Percentiles rank a stretch among this genome's conserved stretches.
Conservation (phyloP, 1,140 invertebrate genomes). For the Aphis gossypii region DNA sequence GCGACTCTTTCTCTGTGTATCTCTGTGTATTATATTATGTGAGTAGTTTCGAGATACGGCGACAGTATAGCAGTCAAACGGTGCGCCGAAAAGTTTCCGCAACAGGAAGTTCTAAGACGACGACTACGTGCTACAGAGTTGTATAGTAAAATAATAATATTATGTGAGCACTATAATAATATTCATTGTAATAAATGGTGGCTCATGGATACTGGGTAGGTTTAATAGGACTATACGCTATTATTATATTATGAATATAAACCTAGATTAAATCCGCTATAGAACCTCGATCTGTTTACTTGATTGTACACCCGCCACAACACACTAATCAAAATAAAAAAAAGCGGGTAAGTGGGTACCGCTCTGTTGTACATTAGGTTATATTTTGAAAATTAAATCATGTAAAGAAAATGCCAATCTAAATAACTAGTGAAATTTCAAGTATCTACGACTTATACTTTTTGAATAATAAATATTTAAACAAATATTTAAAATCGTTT, state of each 20-base stretch:
- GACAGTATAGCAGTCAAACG: neutral
- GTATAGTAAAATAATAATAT: neutral
- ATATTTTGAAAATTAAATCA: too few species aligned
- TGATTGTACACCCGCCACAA: neutral
- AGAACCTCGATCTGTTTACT: too few species aligned
- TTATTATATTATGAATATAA: neutral
- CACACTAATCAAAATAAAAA: too few species aligned
- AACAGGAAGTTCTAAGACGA: neutral
- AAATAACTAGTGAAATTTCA: too few species aligned
- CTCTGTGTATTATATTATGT: neutral
- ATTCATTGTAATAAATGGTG: neutral
- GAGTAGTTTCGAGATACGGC: neutral
- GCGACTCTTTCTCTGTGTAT: neutral
- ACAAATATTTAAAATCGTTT: too few species aligned
- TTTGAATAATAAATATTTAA: too few species aligned
- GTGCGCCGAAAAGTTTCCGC: neutral
- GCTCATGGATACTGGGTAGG: neutral
- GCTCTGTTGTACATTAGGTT: too few species aligned
- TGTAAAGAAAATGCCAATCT: too few species aligned
- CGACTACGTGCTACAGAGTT: neutral
- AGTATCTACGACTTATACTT: too few species aligned
- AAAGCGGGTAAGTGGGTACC: too few species aligned
- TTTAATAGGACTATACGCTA: neutral
- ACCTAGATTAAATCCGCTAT: too few species aligned
- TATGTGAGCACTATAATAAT: neutral